Evolutionary conservation across 2,797 vertebrate species (phyloP).

Genomic region (Eospalax fontanierii): DNA sequence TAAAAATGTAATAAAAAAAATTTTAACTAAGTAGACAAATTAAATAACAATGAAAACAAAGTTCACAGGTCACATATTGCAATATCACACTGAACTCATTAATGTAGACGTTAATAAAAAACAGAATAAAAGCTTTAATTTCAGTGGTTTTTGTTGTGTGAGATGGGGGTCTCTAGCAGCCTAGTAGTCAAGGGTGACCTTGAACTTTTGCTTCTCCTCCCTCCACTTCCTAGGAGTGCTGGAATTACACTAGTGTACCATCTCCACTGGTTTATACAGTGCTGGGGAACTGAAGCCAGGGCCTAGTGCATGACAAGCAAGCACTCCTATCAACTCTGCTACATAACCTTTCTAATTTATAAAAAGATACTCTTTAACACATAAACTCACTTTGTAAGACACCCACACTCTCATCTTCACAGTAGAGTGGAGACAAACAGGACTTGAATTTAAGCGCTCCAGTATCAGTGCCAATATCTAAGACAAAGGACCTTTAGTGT

Average conservation of each 20-base stretch:
- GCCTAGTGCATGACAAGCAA: background rate
- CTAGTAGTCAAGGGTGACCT: background rate
- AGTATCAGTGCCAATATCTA: background rate
- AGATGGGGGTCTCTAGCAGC: background rate
- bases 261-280: background rate
- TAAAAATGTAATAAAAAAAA: too few relatives aligned
- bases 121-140: constrained; percentile 9
- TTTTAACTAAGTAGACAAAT: too few relatives aligned
- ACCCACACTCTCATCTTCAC: background rate
- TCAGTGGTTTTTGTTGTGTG: background rate
- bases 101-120: background rate
- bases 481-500: background rate
- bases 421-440: background rate
- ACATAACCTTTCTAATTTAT: background rate
- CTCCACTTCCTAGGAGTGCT: background rate
- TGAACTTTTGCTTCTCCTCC: background rate
- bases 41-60: constrained; percentile 45
- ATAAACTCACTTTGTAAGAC: constrained; percentile 35
- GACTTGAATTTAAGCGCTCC: constrained; percentile 5
- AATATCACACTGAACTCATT: background rate
- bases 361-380: constrained; percentile 57
- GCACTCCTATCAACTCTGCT: background rate
- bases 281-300: background rate
- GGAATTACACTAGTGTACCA: background rate
- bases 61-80: background rate